These are phyloP conservation scores for Brienomyrus longianalis DNA, from an alignment of 2,113 vertebrate species.

Conservation along the genomic window DNA sequence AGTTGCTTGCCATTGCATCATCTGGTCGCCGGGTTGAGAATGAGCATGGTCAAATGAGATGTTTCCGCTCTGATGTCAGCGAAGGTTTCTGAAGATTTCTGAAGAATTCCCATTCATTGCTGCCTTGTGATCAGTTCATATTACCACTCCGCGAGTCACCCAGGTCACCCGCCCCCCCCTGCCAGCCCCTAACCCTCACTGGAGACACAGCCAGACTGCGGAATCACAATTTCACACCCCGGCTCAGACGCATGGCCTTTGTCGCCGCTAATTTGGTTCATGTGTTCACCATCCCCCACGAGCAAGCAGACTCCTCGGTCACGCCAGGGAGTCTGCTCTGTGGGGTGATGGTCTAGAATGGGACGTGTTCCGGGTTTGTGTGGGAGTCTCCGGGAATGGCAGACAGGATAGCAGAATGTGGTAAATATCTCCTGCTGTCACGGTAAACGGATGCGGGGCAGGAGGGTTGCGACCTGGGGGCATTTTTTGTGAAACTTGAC, in stretches of 20 bases:
- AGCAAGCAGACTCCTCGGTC: conserved; percentile 7
- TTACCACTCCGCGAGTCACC: conserved; percentile 58
- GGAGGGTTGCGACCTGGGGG: neutral
- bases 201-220: conserved; percentile 24
- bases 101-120: conserved; percentile 58
- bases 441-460: neutral
- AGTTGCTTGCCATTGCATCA: conserved; percentile 53
- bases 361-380: neutral
- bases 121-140: conserved; percentile 53
- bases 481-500: neutral
- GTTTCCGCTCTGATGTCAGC: conserved; percentile 62
- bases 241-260: conserved; percentile 32
- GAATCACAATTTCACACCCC: conserved; percentile 54
- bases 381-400: neutral
- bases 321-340: neutral
- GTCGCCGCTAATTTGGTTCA: conserved; percentile 44
- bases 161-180: conserved; percentile 9
- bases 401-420: neutral
- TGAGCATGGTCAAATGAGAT: conserved; percentile 54
- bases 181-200: conserved; percentile 31
- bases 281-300: conserved; percentile 23
- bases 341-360: neutral
- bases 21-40: conserved; percentile 56
- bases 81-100: conserved; percentile 45
- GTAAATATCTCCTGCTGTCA: neutral